Conservation (phyloP, 2,113 vertebrate genomes). For the mouse (Mus musculus) region GRCm39 chr11:29135501-29136000, state of each 20-base stretch:
- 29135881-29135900: neutral
- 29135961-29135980: neutral
- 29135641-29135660: neutral
- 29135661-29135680: neutral
- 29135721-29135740: neutral
- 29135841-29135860: neutral
- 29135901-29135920: neutral
- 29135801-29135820: neutral
- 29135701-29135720: neutral
- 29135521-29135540: neutral
- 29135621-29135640: neutral
- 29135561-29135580: neutral
- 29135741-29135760: neutral
- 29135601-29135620: neutral
- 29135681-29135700: neutral
- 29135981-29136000: neutral
- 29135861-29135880: neutral
- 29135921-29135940: neutral
- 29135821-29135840: neutral
- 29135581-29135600: neutral
- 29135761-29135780: neutral
- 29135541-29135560: neutral
- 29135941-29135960: neutral
- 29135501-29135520: slow-evolving; percentile 10
- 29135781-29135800: neutral